A percentile compares a stretch with the other conserved stretches of the same genome.
Evolutionary conservation across 2,888 invertebrate species (phyloP).

Genomic region (Drosophila mulleri): DNA sequence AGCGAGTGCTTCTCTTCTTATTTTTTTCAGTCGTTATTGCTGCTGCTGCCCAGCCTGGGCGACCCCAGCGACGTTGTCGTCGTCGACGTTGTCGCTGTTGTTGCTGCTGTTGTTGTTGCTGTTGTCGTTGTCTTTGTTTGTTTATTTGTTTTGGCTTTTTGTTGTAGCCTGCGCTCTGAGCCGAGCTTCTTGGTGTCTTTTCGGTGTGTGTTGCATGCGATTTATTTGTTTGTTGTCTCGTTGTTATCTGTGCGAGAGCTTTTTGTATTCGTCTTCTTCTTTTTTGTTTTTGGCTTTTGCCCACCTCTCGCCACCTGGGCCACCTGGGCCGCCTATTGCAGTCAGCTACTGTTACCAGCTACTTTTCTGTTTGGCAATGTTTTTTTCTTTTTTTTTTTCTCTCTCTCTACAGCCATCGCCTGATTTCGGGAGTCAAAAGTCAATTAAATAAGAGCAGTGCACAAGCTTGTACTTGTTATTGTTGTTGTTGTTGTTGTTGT

Average conservation of each 20-base stretch:
- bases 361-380: constrained; percentile 44
- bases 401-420: constrained; percentile 53
- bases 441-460: constrained; percentile 84
- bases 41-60: constrained; percentile 60
- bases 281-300: constrained; percentile 19
- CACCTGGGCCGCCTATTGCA: background rate
- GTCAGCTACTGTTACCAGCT: constrained; percentile 30
- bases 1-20: constrained; percentile 8
- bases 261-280: constrained; percentile 26
- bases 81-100: no score
- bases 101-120: constrained; percentile 16
- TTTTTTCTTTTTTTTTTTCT: constrained; percentile 5
- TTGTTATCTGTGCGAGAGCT: constrained; percentile 76
- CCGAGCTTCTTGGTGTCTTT: constrained; percentile 43
- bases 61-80: constrained; percentile 44
- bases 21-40: constrained; percentile 28
- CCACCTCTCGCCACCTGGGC: constrained; percentile 18
- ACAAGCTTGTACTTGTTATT: constrained; percentile 71
- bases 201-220: constrained; percentile 68
- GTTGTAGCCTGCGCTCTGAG: constrained; percentile 25
- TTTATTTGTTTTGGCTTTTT: constrained; percentile 63
- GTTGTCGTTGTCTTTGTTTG: constrained; percentile 61
- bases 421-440: constrained; percentile 82
- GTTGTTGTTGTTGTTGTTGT: constrained; percentile 35
- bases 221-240: constrained; percentile 80